Conservation (phyloP, 2,888 invertebrate genomes). For the Smittia sp. region DNA sequence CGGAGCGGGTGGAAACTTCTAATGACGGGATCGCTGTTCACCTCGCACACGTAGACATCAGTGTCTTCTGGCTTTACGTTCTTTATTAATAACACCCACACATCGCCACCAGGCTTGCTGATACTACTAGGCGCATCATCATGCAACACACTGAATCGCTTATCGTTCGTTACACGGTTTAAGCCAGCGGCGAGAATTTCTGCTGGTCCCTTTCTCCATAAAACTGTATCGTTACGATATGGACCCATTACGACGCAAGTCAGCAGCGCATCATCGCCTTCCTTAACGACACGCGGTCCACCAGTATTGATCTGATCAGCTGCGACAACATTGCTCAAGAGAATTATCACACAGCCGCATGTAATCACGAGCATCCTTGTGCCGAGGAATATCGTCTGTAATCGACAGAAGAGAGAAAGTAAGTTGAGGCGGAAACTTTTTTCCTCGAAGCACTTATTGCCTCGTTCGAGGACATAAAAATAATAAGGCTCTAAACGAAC, state of each 20-base stretch:
- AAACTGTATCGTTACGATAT: conserved; percentile 62
- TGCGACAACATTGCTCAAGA: neutral
- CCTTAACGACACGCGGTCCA: conserved; percentile 56
- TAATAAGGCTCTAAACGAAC: conserved; percentile 18
- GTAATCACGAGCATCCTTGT: conserved; percentile 34
- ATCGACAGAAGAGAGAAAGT: no score
- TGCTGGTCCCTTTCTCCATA: conserved; percentile 70
- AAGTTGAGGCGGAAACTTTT: neutral
- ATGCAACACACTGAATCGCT: conserved; percentile 69
- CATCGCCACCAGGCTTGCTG: conserved; percentile 65
- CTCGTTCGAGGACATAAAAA: neutral
- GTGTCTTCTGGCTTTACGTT: conserved; percentile 67
- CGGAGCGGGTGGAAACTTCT: conserved; percentile 75
- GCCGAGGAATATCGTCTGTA: neutral
- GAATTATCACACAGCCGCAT: conserved; percentile 23
- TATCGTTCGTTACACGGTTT: conserved; percentile 71
- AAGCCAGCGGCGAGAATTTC: conserved; percentile 74
- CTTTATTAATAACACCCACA: conserved; percentile 80
- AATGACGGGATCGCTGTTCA: conserved; percentile 75
- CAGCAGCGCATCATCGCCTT: conserved; percentile 75
- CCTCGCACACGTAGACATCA: conserved; percentile 78
- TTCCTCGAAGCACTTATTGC: neutral
- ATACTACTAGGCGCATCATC: conserved; percentile 56
- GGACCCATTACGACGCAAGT: conserved; percentile 74
- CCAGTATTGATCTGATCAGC: conserved; percentile 46